Percentiles rank a stretch among this genome's conserved stretches.
These are phyloP conservation scores for Hemibates koningsi DNA, from an alignment of 2,113 vertebrate genomes.

Conservation along the genomic window DNA sequence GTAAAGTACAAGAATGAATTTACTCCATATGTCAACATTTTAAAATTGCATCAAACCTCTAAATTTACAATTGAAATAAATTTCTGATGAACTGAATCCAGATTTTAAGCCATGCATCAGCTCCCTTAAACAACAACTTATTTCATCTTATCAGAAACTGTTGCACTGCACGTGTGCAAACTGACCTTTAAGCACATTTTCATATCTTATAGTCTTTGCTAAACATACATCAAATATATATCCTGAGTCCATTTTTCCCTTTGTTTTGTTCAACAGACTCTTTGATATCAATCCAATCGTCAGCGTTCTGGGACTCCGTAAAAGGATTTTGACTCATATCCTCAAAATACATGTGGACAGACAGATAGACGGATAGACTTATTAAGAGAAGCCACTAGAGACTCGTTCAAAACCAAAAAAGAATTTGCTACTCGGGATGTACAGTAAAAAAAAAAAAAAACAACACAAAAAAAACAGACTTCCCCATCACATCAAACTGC, in stretches of 20 bases:
- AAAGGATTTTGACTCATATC: slow-evolving; percentile 53
- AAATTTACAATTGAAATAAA: not conserved
- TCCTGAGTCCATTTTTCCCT: not conserved
- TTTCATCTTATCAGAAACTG: not conserved
- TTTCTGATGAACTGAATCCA: not conserved
- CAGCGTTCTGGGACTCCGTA: not conserved
- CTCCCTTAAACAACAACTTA: not conserved
- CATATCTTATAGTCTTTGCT: not conserved
- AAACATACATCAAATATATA: not conserved
- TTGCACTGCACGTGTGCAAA: not conserved
- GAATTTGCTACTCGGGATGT: slow-evolving; percentile 33
- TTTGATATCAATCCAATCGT: slow-evolving; percentile 44
- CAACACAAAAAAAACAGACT: not conserved
- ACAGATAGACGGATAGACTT: not conserved
- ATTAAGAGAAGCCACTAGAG: not conserved
- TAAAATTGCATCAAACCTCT: not conserved
- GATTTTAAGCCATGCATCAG: not conserved
- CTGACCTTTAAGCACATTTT: not conserved
- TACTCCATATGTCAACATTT: not conserved
- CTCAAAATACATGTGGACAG: slow-evolving; percentile 6
- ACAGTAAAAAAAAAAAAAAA: not conserved
- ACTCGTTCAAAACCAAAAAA: not conserved
- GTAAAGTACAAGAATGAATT: not conserved
- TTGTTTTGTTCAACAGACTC: slow-evolving; percentile 53
- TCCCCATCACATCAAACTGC: not conserved